Evolutionary conservation across 2,113 vertebrate genomes (phyloP).

Genomic region (Chionomys nivalis): DNA sequence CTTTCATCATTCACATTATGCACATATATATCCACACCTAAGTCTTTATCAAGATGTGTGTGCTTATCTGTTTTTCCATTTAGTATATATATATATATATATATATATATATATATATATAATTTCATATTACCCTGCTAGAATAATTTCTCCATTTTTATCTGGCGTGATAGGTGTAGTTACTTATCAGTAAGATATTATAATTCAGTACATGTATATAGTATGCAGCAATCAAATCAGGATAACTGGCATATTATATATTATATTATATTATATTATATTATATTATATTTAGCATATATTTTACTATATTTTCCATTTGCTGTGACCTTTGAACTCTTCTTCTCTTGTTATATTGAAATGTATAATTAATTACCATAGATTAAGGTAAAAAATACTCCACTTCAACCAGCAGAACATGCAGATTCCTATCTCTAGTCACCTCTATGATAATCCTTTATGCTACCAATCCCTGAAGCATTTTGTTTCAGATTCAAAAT

Average conservation of each 20-base stretch:
- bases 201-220: neutral
- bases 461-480: neutral
- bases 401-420: neutral
- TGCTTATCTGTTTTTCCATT: neutral
- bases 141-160: neutral
- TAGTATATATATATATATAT: neutral
- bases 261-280: too few species aligned
- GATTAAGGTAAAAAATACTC: neutral
- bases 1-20: too few species aligned
- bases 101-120: neutral
- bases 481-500: neutral
- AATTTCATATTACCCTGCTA: neutral
- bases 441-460: neutral
- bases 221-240: neutral
- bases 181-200: neutral
- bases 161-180: neutral
- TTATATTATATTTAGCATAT: neutral
- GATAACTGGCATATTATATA: neutral
- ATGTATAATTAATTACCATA: neutral
- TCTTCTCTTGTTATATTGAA: neutral
- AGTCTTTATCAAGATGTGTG: neutral
- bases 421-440: neutral
- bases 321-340: neutral
- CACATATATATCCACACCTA: too few species aligned
- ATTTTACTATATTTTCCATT: neutral